Base-by-base conservation (phyloP, 2,888 invertebrate species). In the Molorchus minor region DNA sequence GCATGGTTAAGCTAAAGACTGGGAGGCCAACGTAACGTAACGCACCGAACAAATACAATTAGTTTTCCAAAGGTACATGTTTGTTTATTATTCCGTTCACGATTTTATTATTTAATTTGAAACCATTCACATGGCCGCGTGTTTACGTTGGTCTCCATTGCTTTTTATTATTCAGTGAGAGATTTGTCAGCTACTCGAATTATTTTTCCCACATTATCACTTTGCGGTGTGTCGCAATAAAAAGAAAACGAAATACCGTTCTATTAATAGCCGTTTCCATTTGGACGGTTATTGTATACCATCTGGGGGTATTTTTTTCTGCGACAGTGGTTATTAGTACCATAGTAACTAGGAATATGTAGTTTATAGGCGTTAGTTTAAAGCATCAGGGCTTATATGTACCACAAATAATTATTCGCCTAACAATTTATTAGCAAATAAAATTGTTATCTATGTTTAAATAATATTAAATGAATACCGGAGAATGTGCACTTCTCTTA, bases 101-200 rank as follows among this genome's bases (percentile, higher is more conserved):
- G 15, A 40, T 35, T 47, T 61, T 45, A 47, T 59, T 65, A 61
- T 63, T 59, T n/a, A n/a, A 59, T 53, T 56, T 53, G 41, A 56
- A 62, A 64, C 58, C 64, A 53, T 68, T 69, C 66, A 65, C 69
- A 62, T 59, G 62, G 38, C 47, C 40, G 47, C 17, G 47, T 57
- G 57, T 61, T 60, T 65, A 61, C 58, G 52, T 58, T 58, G 51
- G 16, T 10, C 57, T 43, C 43, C 55, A 61, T 61, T 61, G 56
- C 59, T 65, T 54, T 64, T 67, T 62, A 63, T 63, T 66, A 69
- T 69, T 67, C 65, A 55, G 15, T 17, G 54, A 45, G 46, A 43
- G 60, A 53, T 64, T 65, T 58, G 52, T 46, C 61, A 62, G 61
- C 62, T 62, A 69, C 62, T 69, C 62, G 68, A 69, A 59, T 64